phyloP scores from a whole-genome alignment of 1,140 invertebrate species.

The Drosophila gunungcola region DNA sequence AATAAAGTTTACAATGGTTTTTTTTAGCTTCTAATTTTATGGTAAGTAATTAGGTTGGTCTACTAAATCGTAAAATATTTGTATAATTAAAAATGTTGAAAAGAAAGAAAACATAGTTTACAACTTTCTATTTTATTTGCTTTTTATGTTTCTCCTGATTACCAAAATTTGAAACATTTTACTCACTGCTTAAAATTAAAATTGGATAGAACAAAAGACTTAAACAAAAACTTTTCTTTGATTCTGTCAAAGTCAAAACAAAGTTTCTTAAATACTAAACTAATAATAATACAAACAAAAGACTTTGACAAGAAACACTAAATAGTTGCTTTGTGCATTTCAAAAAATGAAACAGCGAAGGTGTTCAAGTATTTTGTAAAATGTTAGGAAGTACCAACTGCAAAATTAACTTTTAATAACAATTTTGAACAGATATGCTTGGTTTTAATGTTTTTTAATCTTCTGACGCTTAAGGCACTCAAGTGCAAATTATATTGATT shows the following conservation, averaged over 20 bases:
- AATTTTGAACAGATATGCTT: background rate
- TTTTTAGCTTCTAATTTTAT: slow-evolving; percentile 20
- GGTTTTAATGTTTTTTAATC: background rate
- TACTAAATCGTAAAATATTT: background rate
- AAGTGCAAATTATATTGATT: background rate
- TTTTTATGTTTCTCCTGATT: slow-evolving; percentile 2
- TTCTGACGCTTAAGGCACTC: background rate
- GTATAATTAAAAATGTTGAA: slow-evolving; percentile 6
- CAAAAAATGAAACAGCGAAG: too few species aligned
- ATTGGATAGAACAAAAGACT: slow-evolving; percentile 41
- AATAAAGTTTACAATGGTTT: slow-evolving; percentile 24
- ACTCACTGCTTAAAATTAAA: too few species aligned
- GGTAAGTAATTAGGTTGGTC: slow-evolving; percentile 11
- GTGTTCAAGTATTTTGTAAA: background rate
- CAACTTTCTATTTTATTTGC: background rate
- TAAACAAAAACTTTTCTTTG: slow-evolving; percentile 37
- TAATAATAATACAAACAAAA: background rate
- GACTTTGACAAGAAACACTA: background rate
- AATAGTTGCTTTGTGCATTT: background rate
- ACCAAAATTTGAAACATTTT: background rate
- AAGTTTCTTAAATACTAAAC: too few species aligned
- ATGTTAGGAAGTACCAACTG: background rate
- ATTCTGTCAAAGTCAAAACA: too few species aligned
- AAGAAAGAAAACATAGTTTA: background rate
- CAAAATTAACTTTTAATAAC: background rate